A percentile compares a stretch with the other conserved stretches of the same genome.
These are phyloP conservation scores for Sminthurinus aureus DNA, from an alignment of 2,888 invertebrate species.

Conservation along the genomic window DNA sequence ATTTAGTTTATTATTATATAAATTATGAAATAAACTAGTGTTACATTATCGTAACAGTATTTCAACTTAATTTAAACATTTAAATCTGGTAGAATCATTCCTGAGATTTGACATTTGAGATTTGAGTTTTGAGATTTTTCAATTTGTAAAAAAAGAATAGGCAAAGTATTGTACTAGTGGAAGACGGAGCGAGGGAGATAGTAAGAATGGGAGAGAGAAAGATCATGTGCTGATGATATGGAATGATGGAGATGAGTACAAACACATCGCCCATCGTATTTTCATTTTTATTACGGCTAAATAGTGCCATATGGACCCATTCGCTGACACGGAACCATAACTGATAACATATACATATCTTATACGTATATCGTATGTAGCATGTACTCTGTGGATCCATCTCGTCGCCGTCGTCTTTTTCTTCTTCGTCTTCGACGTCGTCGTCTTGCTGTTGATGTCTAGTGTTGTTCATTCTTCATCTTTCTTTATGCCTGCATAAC, in stretches of 20 bases:
- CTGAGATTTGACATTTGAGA: too few species aligned
- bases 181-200: not conserved
- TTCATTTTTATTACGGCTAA: slow-evolving; percentile 55
- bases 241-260: slow-evolving; percentile 39
- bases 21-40: too few species aligned
- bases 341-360: slow-evolving; percentile 41
- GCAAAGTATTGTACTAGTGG: not conserved
- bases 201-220: not conserved
- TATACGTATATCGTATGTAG: too few species aligned
- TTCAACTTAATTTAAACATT: too few species aligned
- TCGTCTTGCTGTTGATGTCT: not conserved
- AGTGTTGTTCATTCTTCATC: not conserved
- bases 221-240: slow-evolving; percentile 21
- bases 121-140: too few species aligned
- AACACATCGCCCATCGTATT: slow-evolving; percentile 39
- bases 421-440: not conserved
- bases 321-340: slow-evolving; percentile 58
- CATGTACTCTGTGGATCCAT: not conserved
- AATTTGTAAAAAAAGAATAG: too few species aligned
- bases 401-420: slow-evolving; percentile 15
- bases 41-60: too few species aligned
- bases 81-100: too few species aligned
- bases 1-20: too few species aligned
- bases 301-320: slow-evolving; percentile 59
- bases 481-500: not conserved